These are phyloP conservation scores for Stenurella melanura DNA, from an alignment of 2,888 invertebrate species.

Conservation along the genomic window DNA sequence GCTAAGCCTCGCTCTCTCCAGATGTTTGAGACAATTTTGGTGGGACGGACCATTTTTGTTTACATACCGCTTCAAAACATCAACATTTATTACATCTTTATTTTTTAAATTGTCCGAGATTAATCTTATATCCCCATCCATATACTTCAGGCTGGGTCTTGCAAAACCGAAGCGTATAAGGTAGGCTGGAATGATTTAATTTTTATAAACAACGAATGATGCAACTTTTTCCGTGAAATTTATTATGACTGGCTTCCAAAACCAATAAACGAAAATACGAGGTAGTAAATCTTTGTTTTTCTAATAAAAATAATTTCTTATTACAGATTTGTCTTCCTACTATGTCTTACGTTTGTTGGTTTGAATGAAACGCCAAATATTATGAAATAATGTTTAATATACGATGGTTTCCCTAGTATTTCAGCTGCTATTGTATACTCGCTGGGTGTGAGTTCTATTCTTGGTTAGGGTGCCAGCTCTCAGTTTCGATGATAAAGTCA, in stretches of 20 bases:
- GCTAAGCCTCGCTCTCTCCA: conserved; percentile 57
- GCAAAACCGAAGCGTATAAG: not conserved
- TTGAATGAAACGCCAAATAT: too few species aligned
- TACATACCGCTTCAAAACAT: conserved; percentile 57
- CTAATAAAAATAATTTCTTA: not conserved
- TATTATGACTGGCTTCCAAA: conserved; percentile 3
- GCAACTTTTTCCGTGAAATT: conserved; percentile 2
- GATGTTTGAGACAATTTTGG: conserved; percentile 66
- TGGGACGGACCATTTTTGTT: conserved; percentile 61
- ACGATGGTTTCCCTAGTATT: too few species aligned
- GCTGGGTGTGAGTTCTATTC: too few species aligned
- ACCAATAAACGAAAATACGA: not conserved
- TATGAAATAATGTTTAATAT: too few species aligned
- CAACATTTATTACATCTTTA: conserved; percentile 40
- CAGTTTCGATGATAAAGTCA: too few species aligned
- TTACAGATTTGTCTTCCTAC: too few species aligned
- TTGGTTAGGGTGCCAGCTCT: too few species aligned
- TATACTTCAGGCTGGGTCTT: not conserved
- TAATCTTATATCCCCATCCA: conserved; percentile 24
- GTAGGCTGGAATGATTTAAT: not conserved
- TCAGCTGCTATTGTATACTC: too few species aligned
- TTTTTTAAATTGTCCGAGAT: conserved; percentile 40
- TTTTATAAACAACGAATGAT: conserved; percentile 1
- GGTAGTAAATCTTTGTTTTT: not conserved
- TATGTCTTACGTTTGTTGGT: too few species aligned